Evolutionary conservation across 2,797 vertebrate species (phyloP).

Genomic region (Hemitrygon akajei): DNA sequence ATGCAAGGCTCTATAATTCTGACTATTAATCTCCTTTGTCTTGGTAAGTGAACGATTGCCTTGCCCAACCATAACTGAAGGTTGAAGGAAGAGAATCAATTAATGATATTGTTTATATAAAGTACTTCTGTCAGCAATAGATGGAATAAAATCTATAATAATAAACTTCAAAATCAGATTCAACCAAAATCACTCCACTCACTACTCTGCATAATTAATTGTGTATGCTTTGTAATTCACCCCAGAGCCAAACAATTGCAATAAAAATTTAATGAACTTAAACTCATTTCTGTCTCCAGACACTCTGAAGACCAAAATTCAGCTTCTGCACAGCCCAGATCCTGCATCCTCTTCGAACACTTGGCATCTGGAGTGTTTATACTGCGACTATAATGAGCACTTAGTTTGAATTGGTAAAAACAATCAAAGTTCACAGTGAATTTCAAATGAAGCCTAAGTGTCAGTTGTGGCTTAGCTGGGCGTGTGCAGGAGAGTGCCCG

Average conservation of each 20-base stretch:
- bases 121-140: background rate
- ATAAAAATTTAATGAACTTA: conserved; percentile 8
- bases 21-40: background rate
- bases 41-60: background rate
- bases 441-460: background rate
- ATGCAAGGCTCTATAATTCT: too few relatives aligned
- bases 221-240: conserved; percentile 8
- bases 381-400: background rate
- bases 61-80: background rate
- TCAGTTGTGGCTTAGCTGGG: background rate
- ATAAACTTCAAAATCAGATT: background rate
- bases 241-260: background rate
- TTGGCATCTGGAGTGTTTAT: background rate
- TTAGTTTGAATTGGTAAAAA: background rate
- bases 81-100: background rate
- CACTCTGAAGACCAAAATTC: background rate
- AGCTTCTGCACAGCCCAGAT: background rate
- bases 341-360: background rate
- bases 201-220: conserved; percentile 26
- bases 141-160: background rate
- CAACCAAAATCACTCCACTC: background rate
- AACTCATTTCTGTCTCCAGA: background rate
- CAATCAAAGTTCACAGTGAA: background rate
- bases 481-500: background rate
- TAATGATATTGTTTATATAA: background rate